Evolutionary conservation across 2,888 invertebrate species (phyloP).

Genomic region (Acanthoscelides obtectus): DNA sequence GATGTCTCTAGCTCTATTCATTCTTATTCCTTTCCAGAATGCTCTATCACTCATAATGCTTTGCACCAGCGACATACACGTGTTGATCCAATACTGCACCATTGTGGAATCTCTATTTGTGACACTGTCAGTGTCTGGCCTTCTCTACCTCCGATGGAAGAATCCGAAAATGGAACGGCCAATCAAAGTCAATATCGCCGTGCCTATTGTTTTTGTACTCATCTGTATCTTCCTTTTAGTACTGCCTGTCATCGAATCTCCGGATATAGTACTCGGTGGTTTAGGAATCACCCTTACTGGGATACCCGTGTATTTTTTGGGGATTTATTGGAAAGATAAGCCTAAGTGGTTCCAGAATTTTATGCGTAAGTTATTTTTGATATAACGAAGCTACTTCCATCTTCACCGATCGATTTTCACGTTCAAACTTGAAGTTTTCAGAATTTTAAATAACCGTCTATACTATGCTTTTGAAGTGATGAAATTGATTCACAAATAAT

Average conservation of each 20-base stretch:
- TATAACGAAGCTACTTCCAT: neutral
- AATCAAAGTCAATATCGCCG: slow-evolving; percentile 64
- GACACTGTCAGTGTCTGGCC: slow-evolving; percentile 77
- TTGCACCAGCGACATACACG: slow-evolving; percentile 76
- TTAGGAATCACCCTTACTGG: slow-evolving; percentile 75
- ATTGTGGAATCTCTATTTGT: slow-evolving; percentile 93
- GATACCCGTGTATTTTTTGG: slow-evolving; percentile 73
- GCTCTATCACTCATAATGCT: slow-evolving; percentile 79
- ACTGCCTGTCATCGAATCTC: slow-evolving; percentile 74
- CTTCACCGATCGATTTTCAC: too few species aligned
- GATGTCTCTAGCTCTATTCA: neutral
- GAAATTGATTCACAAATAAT: too few species aligned
- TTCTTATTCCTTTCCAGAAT: slow-evolving; percentile 56
- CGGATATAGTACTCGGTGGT: slow-evolving; percentile 75
- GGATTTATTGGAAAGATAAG: slow-evolving; percentile 64
- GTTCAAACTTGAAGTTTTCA: too few species aligned
- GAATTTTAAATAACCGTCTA: neutral
- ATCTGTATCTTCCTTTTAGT: slow-evolving; percentile 75
- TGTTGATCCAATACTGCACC: slow-evolving; percentile 85
- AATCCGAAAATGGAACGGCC: slow-evolving; percentile 75
- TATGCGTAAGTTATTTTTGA: slow-evolving; percentile 53
- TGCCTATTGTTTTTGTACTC: slow-evolving; percentile 72
- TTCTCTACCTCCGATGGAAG: slow-evolving; percentile 78
- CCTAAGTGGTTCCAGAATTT: slow-evolving; percentile 56
- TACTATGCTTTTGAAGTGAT: slow-evolving; percentile 2